phyloP scores from a whole-genome alignment of 1,140 invertebrate species.

The Drosophila orosa region DNA sequence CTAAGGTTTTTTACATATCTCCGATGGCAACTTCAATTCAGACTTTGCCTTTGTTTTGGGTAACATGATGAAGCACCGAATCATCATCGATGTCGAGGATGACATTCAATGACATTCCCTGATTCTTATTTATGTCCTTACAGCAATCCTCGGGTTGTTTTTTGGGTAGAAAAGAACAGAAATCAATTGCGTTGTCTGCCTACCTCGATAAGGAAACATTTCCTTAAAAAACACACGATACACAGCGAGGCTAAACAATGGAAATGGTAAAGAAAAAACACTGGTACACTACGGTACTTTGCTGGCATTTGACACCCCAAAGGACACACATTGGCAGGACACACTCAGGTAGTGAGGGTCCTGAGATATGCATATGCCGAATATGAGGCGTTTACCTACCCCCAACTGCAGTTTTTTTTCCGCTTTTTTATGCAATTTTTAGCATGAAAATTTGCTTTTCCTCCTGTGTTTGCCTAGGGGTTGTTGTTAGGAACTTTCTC shows the following conservation, averaged over 20 bases:
- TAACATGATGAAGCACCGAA: conserved; percentile 75
- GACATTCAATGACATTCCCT: conserved; percentile 71
- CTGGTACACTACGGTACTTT: conserved; percentile 64
- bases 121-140: conserved; percentile 75
- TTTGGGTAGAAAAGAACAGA: conserved; percentile 74
- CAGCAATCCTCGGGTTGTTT: conserved; percentile 24
- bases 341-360: conserved; percentile 57
- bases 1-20: conserved; percentile 53
- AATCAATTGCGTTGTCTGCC: conserved; percentile 77
- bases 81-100: conserved; percentile 48
- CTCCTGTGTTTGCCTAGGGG: conserved; percentile 32
- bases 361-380: conserved; percentile 58
- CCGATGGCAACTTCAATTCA: conserved; percentile 57
- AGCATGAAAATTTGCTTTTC: conserved; percentile 68
- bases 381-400: conserved; percentile 43
- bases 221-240: conserved; percentile 56
- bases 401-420: conserved; percentile 55
- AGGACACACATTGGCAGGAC: conserved; percentile 40
- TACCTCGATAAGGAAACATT: conserved; percentile 63
- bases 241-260: conserved; percentile 55
- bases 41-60: conserved; percentile 50
- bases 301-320: conserved; percentile 73
- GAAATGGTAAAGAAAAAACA: conserved; percentile 45
- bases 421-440: conserved; percentile 78
- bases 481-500: conserved; percentile 49